Base-by-base conservation (phyloP, 2,113 vertebrate genomes). In the Scartelaos histophorus region DNA sequence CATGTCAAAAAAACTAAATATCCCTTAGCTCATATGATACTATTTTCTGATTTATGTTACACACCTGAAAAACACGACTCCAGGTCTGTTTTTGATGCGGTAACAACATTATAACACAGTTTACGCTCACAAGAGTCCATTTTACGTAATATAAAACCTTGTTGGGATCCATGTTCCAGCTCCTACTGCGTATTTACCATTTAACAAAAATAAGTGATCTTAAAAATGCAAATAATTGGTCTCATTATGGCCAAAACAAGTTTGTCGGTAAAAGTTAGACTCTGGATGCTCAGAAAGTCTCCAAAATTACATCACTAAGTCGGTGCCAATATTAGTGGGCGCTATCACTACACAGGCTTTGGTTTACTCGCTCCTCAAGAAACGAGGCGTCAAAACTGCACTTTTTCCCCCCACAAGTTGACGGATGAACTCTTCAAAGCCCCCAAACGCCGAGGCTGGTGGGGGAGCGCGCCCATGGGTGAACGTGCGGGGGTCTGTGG, bases 371-470 rank as follows among this genome's bases (percentile, higher is more conserved):
- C 57, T 15, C 6, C 57, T 56, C 24, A 34, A 29, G 70, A 67
- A 35, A 62, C 49, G 29, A 80, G 67, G 54, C 73, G 77, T 78
- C 69, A 79, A 70, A n/a, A 83, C 62, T 65, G 54, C 56, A 58
- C 70, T 74, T 75, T 68, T 69, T 65, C 54, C 38, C 67, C 47
- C 34, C 67, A 76, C 25, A 5, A 69, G 78, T 78, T 71, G 82
- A 79, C 75, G 78, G 79, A 69, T 38, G 46, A 89, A 89, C 80
- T 89, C 78, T 83, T 88, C 89, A 90, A 88, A 91, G 86, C 70
- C 66, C 66, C 51, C 70, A 77, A 57, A 87, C 45, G 66, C 65
- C 71, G 76, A 76, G 79, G 73, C 83, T 67, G 82, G 81, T 85
- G 81, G 85, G 76, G 82, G 76, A 87, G 76, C 84, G 76, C 83